Conservation (phyloP, 2,888 invertebrate genomes). For the Proisotoma minuta region DNA sequence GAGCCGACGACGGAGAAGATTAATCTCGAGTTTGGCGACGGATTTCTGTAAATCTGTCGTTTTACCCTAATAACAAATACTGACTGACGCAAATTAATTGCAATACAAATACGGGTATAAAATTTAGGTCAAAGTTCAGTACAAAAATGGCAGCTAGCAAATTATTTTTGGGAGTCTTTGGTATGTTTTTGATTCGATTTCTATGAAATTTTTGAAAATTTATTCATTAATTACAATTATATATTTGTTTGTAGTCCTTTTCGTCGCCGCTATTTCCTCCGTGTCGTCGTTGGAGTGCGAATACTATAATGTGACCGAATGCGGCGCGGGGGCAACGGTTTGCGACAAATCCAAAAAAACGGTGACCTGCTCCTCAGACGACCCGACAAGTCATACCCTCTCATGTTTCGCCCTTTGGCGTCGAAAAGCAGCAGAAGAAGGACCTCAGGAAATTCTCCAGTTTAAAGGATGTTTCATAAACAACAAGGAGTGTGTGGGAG, state of each 20-base stretch:
- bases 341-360: constrained; percentile 17
- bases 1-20: too few relatives aligned
- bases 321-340: background rate
- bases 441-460: constrained; percentile 47
- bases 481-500: constrained; percentile 71
- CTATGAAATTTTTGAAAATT: background rate
- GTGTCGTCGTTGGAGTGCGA: constrained; percentile 40
- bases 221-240: background rate
- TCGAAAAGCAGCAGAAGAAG: too few relatives aligned
- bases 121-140: too few relatives aligned
- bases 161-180: too few relatives aligned
- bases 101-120: too few relatives aligned
- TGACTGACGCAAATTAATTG: too few relatives aligned
- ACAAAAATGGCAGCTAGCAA: too few relatives aligned
- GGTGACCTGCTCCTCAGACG: constrained; percentile 57
- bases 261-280: constrained; percentile 6
- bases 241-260: constrained; percentile 2
- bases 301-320: constrained; percentile 41
- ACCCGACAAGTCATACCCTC: constrained; percentile 67
- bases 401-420: constrained; percentile 80
- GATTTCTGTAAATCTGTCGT: too few relatives aligned
- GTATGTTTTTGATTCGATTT: too few relatives aligned
- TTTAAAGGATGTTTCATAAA: constrained; percentile 79
- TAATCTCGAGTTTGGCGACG: too few relatives aligned
- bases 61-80: too few relatives aligned